phyloP scores from a whole-genome alignment of 2,113 vertebrate species.

The Brachyhypopomus gauderio region DNA sequence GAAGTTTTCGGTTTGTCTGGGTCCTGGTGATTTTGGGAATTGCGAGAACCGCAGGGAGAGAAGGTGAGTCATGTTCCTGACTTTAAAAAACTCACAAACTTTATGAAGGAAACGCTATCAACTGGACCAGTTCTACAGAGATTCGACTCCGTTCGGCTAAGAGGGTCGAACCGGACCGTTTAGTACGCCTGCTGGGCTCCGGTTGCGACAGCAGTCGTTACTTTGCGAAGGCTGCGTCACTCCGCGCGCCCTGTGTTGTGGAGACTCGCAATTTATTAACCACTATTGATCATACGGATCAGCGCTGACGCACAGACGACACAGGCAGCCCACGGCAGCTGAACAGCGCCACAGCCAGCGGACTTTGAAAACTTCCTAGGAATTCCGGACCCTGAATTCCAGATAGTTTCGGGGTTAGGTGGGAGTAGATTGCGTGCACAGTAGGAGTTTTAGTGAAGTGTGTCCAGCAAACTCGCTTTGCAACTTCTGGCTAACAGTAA shows the following conservation, averaged over 20 bases:
- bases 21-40: slow-evolving; percentile 70
- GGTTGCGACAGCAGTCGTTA: neutral
- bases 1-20: slow-evolving; percentile 74
- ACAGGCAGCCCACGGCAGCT: too few relatives aligned
- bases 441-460: neutral
- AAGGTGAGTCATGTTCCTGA: slow-evolving; percentile 72
- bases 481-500: slow-evolving; percentile 3
- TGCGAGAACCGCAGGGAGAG: slow-evolving; percentile 68
- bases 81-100: neutral
- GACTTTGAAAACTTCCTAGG: neutral
- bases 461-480: slow-evolving; percentile 11
- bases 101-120: neutral
- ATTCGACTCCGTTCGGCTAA: too few relatives aligned
- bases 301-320: too few relatives aligned
- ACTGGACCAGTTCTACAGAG: too few relatives aligned
- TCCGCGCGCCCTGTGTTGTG: too few relatives aligned
- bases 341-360: too few relatives aligned
- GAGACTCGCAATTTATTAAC: too few relatives aligned
- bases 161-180: too few relatives aligned
- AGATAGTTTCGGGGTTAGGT: neutral
- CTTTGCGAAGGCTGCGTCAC: too few relatives aligned
- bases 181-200: neutral
- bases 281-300: too few relatives aligned
- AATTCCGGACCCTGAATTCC: neutral
- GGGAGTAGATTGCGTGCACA: too few relatives aligned